These are phyloP conservation scores for Geococcyx californianus DNA, from an alignment of 2,113 vertebrate genomes.

Conservation along the genomic window DNA sequence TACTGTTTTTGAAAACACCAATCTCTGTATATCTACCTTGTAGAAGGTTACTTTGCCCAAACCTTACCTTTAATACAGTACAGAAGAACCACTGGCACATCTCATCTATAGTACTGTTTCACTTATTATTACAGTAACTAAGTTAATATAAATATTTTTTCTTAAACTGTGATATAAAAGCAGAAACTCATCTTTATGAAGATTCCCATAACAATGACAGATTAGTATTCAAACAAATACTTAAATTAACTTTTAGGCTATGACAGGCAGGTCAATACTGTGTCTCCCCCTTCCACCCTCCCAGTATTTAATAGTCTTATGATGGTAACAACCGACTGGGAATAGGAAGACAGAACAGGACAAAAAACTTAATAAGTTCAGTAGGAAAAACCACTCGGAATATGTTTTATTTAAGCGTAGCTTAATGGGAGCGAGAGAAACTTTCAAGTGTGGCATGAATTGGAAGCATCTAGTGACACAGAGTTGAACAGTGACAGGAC, in stretches of 20 bases:
- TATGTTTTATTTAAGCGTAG: not conserved
- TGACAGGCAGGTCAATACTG: not conserved
- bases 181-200: not conserved
- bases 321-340: not conserved
- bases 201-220: not conserved
- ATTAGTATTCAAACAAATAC: not conserved
- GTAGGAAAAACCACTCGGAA: not conserved
- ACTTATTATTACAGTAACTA: not conserved
- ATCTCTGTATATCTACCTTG: not conserved
- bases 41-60: not conserved
- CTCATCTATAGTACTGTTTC: not conserved
- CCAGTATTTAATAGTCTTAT: not conserved
- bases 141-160: not conserved
- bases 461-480: not conserved
- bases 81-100: not conserved
- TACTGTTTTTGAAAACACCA: not conserved
- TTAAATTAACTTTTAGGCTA: not conserved
- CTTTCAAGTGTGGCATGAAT: not conserved
- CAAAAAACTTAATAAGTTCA: not conserved
- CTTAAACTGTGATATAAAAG: not conserved
- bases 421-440: not conserved
- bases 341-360: not conserved
- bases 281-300: not conserved
- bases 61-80: not conserved
- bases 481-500: not conserved